Conservation (phyloP, 1,140 invertebrate genomes). For the Drosophila ananassae region DNA sequence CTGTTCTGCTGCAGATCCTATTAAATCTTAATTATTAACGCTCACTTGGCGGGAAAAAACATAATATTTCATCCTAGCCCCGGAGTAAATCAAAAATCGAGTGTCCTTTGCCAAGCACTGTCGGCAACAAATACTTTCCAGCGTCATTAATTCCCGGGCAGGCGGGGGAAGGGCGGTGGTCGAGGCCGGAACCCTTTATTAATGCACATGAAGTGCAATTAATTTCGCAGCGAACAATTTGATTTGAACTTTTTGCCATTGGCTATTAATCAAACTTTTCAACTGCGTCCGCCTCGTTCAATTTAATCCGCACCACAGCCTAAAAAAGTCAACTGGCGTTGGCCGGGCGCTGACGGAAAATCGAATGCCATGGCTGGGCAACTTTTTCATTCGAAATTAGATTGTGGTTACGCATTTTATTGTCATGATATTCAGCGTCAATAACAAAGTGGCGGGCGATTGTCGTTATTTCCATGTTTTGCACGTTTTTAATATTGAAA, state of each 20-base stretch:
- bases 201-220: constrained; percentile 41
- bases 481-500: constrained; percentile 38
- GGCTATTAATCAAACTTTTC: constrained; percentile 37
- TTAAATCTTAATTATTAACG: constrained; percentile 49
- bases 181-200: constrained; percentile 19
- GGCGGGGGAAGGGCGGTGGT: no score
- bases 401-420: constrained; percentile 38
- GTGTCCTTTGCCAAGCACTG: constrained; percentile 8
- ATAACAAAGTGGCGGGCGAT: constrained; percentile 32
- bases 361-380: constrained; percentile 20
- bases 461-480: constrained; percentile 32
- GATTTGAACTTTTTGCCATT: constrained; percentile 39
- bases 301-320: constrained; percentile 1
- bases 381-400: constrained; percentile 24
- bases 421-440: constrained; percentile 36
- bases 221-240: constrained; percentile 27
- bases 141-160: constrained; percentile 9
- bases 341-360: not conserved
- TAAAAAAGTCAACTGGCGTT: constrained; percentile 5
- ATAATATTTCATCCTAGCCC: constrained; percentile 19
- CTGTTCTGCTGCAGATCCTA: constrained; percentile 11
- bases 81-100: constrained; percentile 35
- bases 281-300: constrained; percentile 14
- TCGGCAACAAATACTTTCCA: constrained; percentile 29
- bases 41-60: constrained; percentile 21